Evolutionary conservation across 2,113 vertebrate genomes (phyloP).

Genomic region (Cacatua alba): DNA sequence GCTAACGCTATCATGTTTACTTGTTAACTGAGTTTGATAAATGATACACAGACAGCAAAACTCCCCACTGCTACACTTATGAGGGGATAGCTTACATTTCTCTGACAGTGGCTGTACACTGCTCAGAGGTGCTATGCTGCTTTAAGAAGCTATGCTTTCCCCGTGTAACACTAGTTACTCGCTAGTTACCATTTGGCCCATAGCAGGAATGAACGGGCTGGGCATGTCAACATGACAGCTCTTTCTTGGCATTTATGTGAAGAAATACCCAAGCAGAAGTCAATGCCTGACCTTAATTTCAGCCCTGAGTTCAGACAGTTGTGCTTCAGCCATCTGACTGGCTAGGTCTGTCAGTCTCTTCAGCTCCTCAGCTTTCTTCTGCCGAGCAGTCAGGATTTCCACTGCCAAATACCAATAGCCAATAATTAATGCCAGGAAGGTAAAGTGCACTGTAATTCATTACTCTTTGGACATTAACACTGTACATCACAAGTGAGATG

Average conservation of each 20-base stretch:
- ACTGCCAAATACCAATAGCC: constrained; percentile 72
- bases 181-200: not conserved
- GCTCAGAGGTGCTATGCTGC: not conserved
- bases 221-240: not conserved
- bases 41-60: not conserved
- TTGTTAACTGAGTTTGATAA: not conserved
- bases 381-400: constrained; percentile 82
- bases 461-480: not conserved
- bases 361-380: constrained; percentile 83
- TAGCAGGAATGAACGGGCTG: not conserved
- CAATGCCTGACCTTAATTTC: constrained; percentile 81
- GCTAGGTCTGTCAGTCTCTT: constrained; percentile 80
- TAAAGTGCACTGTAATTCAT: not conserved
- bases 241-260: not conserved
- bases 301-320: constrained; percentile 82
- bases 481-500: not conserved
- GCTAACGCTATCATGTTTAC: not conserved
- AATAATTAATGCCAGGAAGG: constrained; percentile 19
- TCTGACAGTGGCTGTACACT: not conserved
- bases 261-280: not conserved
- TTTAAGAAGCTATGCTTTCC: not conserved
- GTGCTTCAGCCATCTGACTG: constrained; percentile 82
- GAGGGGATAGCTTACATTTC: not conserved
- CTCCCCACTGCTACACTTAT: not conserved
- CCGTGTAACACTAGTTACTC: not conserved